These are phyloP conservation scores for Hartigia nigra DNA, from an alignment of 2,888 invertebrate genomes.

Conservation along the genomic window DNA sequence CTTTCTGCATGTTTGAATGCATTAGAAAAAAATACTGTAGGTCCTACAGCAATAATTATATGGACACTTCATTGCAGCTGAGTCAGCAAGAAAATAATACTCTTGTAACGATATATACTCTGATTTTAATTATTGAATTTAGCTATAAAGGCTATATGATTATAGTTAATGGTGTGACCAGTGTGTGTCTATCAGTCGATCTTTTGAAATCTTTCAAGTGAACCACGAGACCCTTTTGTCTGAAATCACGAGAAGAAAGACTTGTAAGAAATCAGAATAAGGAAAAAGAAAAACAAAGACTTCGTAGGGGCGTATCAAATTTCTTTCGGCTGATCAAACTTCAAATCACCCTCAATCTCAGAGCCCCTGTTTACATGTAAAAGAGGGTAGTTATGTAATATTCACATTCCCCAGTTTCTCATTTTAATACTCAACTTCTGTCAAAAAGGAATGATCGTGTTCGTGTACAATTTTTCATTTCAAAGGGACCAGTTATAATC, in stretches of 20 bases:
- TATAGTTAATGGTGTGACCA: too few species aligned
- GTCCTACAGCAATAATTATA: too few species aligned
- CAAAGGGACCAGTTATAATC: neutral
- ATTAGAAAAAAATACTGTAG: too few species aligned
- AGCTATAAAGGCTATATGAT: too few species aligned
- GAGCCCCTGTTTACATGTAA: neutral
- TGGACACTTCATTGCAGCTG: too few species aligned
- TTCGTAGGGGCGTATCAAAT: neutral
- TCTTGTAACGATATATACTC: too few species aligned
- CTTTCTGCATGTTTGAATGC: neutral
- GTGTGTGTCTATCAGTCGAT: conserved; percentile 47
- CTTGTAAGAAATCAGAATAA: neutral
- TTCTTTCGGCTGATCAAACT: neutral
- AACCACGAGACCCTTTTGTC: conserved; percentile 31
- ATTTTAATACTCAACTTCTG: neutral
- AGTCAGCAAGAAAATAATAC: too few species aligned
- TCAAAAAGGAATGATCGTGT: neutral
- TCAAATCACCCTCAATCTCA: neutral
- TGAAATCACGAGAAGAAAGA: conserved; percentile 26
- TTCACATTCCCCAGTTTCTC: neutral
- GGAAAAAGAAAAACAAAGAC: conserved; percentile 22
- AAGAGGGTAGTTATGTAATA: neutral
- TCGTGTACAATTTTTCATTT: neutral
- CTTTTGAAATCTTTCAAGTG: conserved; percentile 47
- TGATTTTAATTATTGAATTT: too few species aligned